Evolutionary conservation across 2,113 vertebrate genomes (phyloP).

Genomic region (Hydrolagus affinis): DNA sequence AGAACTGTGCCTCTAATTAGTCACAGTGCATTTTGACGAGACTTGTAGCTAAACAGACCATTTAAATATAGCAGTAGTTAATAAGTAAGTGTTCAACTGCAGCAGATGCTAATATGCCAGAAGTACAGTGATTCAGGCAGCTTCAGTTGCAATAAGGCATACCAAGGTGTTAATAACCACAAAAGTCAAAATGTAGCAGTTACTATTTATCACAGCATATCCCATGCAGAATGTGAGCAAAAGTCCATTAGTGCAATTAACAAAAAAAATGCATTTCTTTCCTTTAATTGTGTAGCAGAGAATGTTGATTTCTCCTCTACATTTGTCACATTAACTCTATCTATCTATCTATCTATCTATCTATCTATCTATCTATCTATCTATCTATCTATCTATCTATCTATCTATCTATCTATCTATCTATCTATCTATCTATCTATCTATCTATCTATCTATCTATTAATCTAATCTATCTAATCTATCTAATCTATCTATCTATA

Average conservation of each 20-base stretch:
- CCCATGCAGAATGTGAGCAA: not conserved
- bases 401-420: no score
- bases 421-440: no score
- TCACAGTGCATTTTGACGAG: not conserved
- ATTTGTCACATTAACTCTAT: constrained; percentile 13
- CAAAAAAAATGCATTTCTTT: constrained; percentile 15
- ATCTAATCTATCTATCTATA: no score
- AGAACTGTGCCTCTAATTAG: not conserved
- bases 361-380: no score
- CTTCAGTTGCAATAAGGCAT: not conserved
- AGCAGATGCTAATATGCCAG: not conserved
- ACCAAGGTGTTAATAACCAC: not conserved
- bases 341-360: no score
- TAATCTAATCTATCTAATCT: no score
- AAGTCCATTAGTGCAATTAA: constrained; percentile 2
- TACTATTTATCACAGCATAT: not conserved
- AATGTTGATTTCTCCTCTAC: constrained; percentile 8
- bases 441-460: no score
- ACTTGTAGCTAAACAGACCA: not conserved
- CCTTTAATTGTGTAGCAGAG: not conserved
- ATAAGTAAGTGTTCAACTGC: not conserved
- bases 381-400: no score
- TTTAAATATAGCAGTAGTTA: not conserved
- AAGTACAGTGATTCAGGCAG: not conserved
- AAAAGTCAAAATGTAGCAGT: not conserved